Evolutionary conservation across 2,888 invertebrate genomes (phyloP).

Genomic region (Orthosia gothica): DNA sequence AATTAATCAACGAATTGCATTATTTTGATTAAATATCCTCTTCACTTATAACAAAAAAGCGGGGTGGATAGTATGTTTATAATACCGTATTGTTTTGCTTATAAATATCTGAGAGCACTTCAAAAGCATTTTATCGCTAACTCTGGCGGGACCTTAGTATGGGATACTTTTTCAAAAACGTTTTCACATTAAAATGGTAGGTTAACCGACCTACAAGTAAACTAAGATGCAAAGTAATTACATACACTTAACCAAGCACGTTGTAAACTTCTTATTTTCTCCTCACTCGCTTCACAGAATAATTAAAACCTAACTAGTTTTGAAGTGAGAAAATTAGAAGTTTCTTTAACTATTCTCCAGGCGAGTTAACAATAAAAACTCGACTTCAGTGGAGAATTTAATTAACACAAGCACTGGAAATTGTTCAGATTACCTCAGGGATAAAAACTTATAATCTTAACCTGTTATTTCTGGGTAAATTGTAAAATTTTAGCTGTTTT

Average conservation of each 20-base stretch:
- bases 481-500: background rate
- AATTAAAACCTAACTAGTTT: conserved; percentile 50
- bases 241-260: background rate
- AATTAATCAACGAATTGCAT: too few relatives aligned
- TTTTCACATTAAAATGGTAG: too few relatives aligned
- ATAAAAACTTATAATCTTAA: conserved; percentile 13
- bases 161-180: too few relatives aligned
- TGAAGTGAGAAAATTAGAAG: conserved; percentile 47
- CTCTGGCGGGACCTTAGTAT: too few relatives aligned
- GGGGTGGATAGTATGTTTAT: too few relatives aligned
- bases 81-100: too few relatives aligned
- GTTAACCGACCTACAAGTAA: background rate
- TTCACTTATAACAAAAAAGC: too few relatives aligned
- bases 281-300: background rate
- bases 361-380: conserved; percentile 45
- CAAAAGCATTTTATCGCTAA: too few relatives aligned
- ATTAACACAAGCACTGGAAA: conserved; percentile 48
- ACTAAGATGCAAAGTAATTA: background rate
- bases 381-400: conserved; percentile 38
- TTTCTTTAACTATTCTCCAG: conserved; percentile 34
- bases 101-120: too few relatives aligned
- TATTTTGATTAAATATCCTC: too few relatives aligned
- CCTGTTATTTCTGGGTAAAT: background rate
- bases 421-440: conserved; percentile 35
- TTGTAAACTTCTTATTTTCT: background rate